phyloP scores from a whole-genome alignment of 1,140 invertebrate species.

The Papilio helenus region DNA sequence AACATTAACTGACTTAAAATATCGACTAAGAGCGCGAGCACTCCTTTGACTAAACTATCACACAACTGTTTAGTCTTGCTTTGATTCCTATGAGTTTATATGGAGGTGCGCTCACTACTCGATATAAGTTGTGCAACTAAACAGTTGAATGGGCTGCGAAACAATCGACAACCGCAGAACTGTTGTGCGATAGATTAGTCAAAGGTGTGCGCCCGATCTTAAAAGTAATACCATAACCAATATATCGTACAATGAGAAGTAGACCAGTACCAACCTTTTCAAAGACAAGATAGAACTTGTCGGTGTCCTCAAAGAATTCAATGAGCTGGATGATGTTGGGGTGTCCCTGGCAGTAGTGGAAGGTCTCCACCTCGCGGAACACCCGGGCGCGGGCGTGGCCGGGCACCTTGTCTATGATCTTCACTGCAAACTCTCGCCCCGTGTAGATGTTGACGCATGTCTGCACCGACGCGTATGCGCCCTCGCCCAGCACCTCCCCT shows the following conservation, averaged over 20 bases:
- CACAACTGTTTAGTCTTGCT: no score
- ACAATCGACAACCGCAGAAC: no score
- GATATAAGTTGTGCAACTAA: no score
- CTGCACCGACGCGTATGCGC: slow-evolving; percentile 97
- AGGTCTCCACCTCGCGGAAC: slow-evolving; percentile 99
- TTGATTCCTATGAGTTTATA: no score
- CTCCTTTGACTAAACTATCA: no score
- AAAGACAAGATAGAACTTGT: slow-evolving; percentile 98
- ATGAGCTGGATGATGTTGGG: slow-evolving; percentile 98
- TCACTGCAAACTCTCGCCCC: slow-evolving; percentile 97
- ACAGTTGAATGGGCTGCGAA: no score
- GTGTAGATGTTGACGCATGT: slow-evolving; percentile 96
- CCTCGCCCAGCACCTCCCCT: slow-evolving; percentile 97
- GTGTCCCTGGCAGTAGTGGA: slow-evolving; percentile 98
- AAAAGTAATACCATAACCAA: background rate
- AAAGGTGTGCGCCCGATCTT: background rate
- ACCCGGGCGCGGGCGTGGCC: slow-evolving; percentile 96
- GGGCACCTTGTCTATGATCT: slow-evolving; percentile 98
- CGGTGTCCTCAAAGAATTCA: slow-evolving; percentile 98
- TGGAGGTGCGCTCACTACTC: no score
- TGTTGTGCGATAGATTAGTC: no score
- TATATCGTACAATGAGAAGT: slow-evolving; percentile 20
- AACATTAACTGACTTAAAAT: no score
- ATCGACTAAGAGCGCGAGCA: no score
- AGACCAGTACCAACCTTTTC: slow-evolving; percentile 88